These are phyloP conservation scores for Papilio polytes DNA, from an alignment of 1,140 invertebrate genomes.

Conservation along the genomic window DNA sequence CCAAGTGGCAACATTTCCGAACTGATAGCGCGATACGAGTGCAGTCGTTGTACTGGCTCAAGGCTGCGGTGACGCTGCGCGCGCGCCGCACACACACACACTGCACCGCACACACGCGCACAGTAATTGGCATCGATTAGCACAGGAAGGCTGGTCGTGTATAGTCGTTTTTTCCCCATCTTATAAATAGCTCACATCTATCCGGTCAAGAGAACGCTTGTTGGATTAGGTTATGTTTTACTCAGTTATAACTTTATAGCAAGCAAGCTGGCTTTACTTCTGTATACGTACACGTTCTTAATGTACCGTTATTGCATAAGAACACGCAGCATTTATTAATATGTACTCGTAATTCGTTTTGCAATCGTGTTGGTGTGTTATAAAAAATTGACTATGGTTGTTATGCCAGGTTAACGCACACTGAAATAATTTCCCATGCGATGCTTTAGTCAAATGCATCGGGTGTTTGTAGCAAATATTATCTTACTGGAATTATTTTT, in stretches of 20 bases:
- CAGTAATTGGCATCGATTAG: constrained; percentile 77
- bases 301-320: constrained; percentile 23
- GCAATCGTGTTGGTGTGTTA: constrained; percentile 37
- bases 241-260: constrained; percentile 41
- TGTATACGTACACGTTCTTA: neutral
- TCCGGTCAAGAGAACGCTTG: constrained; percentile 59
- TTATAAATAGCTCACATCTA: constrained; percentile 62
- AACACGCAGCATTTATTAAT: constrained; percentile 16
- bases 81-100: constrained; percentile 50
- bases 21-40: constrained; percentile 61
- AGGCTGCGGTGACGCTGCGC: constrained; percentile 57
- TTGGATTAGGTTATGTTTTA: constrained; percentile 63
- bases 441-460: constrained; percentile 19
- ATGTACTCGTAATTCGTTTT: constrained; percentile 7
- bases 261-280: neutral
- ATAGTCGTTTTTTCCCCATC: constrained; percentile 61
- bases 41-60: constrained; percentile 77
- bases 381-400: constrained; percentile 29
- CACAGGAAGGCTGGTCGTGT: constrained; percentile 75
- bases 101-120: constrained; percentile 46
- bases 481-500: constrained; percentile 21
- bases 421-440: constrained; percentile 2
- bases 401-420: constrained; percentile 15
- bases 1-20: constrained; percentile 52
- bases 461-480: constrained; percentile 9